These are phyloP conservation scores for Stictonetta naevosa DNA, from an alignment of 2,113 vertebrate genomes.

Conservation along the genomic window DNA sequence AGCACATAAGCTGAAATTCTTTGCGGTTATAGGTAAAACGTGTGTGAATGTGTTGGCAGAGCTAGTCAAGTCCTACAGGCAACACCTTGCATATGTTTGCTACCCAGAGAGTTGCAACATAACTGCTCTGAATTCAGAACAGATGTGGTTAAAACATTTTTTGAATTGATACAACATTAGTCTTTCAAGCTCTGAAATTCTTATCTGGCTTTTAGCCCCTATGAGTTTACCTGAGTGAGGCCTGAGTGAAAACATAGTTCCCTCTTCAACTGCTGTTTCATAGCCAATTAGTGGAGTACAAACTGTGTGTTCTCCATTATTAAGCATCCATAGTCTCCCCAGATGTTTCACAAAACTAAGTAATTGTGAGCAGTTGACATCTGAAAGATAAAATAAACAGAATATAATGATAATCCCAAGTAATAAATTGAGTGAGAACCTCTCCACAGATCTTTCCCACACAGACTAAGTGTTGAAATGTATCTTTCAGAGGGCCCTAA, in stretches of 20 bases:
- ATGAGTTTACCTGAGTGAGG: background rate
- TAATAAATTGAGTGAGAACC: background rate
- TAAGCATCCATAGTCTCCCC: background rate
- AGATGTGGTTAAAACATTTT: conserved; percentile 11
- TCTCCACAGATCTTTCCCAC: background rate
- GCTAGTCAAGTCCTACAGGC: background rate
- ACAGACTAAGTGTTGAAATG: background rate
- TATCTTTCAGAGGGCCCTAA: background rate
- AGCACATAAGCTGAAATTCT: conserved; percentile 10
- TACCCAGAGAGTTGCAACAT: background rate
- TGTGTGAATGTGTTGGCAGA: conserved; percentile 14
- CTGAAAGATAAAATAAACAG: background rate
- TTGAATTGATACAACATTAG: background rate
- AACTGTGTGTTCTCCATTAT: background rate
- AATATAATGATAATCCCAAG: background rate
- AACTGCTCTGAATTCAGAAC: conserved; percentile 2
- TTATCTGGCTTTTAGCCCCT: background rate
- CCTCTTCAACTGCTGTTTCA: background rate
- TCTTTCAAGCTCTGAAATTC: background rate
- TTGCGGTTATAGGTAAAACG: conserved; percentile 1
- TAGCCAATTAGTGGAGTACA: background rate
- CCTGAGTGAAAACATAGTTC: background rate
- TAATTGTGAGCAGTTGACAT: background rate
- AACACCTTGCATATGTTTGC: conserved; percentile 16
- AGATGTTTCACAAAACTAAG: background rate